phyloP scores from a whole-genome alignment of 2,113 vertebrate genomes.

The Orcinus orca region DNA sequence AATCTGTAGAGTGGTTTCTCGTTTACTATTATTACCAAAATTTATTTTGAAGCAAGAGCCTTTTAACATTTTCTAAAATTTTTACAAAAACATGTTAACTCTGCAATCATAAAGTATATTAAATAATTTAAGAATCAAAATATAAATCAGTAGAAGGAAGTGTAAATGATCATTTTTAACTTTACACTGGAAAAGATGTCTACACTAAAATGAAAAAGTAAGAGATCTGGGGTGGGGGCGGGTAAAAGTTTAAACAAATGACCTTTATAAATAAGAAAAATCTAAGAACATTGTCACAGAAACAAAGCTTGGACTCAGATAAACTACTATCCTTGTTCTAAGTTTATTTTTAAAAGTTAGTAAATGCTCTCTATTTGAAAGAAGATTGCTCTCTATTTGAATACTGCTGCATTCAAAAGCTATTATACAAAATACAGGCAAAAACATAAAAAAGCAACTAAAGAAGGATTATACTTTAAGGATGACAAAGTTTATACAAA shows the following conservation, averaged over 20 bases:
- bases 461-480: background rate
- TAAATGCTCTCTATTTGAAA: background rate
- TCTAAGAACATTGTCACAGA: background rate
- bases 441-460: background rate
- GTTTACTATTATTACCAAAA: background rate
- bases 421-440: background rate
- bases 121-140: background rate
- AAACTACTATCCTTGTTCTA: background rate
- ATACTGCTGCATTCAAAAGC: background rate
- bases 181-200: background rate
- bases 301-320: background rate
- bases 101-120: background rate
- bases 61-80: background rate
- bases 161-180: background rate
- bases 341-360: background rate
- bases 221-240: background rate
- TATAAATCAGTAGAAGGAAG: background rate
- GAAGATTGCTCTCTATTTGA: background rate
- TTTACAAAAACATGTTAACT: background rate
- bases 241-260: background rate
- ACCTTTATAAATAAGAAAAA: slow-evolving; percentile 4
- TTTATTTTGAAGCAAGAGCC: background rate
- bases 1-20: background rate
- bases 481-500: background rate
- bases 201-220: background rate